Evolutionary conservation across 1,140 invertebrate species (phyloP).

Genomic region (Ctenoplectra terminalis): DNA sequence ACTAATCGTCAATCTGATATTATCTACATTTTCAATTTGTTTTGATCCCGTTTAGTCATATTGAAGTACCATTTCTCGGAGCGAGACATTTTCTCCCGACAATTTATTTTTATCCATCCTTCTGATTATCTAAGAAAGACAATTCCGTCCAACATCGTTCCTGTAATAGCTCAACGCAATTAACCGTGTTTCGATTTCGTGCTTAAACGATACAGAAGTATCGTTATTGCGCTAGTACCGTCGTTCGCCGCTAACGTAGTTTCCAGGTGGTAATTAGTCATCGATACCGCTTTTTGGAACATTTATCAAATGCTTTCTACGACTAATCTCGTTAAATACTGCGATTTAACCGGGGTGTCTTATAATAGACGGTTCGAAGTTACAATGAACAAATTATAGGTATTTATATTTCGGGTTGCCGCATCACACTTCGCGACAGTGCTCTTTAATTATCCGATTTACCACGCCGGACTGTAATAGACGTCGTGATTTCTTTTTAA

Average conservation of each 20-base stretch:
- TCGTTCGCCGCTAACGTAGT: slow-evolving; percentile 21
- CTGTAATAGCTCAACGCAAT: slow-evolving; percentile 29
- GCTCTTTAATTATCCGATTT: background rate
- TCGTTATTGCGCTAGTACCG: slow-evolving; percentile 16
- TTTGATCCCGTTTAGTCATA: background rate
- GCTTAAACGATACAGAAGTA: slow-evolving; percentile 20
- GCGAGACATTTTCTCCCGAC: background rate
- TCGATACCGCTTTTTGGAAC: slow-evolving; percentile 5
- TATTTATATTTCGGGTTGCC: slow-evolving; percentile 5
- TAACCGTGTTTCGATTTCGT: slow-evolving; percentile 41
- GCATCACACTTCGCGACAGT: background rate
- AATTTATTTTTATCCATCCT: slow-evolving; percentile 35
- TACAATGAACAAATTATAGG: slow-evolving; percentile 11
- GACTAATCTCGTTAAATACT: slow-evolving; percentile 11
- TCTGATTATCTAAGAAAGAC: slow-evolving; percentile 25
- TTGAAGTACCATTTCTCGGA: background rate
- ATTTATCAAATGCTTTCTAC: slow-evolving; percentile 10
- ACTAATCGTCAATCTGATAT: too few species aligned
- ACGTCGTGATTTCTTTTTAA: background rate
- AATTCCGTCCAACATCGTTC: slow-evolving; percentile 12
- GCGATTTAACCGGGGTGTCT: background rate
- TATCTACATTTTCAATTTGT: background rate
- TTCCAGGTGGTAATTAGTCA: slow-evolving; percentile 53
- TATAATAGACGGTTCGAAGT: slow-evolving; percentile 10
- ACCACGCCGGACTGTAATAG: background rate